Evolutionary conservation across 2,888 invertebrate species (phyloP).

Genomic region (Rhingia rostrata): DNA sequence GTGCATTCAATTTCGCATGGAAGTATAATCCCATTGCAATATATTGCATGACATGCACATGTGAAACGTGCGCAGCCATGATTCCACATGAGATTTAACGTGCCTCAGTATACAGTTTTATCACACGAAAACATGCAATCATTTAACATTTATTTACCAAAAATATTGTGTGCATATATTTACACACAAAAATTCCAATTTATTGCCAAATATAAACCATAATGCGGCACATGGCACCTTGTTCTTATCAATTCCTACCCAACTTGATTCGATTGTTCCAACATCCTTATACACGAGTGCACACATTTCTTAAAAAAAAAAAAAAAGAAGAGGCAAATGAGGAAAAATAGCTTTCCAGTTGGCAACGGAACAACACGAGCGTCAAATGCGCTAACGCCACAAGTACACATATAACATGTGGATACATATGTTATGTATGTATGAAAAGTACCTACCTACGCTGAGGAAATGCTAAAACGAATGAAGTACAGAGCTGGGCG

Average conservation of each 20-base stretch:
- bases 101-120: no score
- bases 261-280: neutral
- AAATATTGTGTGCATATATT: no score
- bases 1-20: no score
- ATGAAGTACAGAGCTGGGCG: no score
- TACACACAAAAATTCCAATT: neutral
- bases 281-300: neutral
- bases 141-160: no score
- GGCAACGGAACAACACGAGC: conserved; percentile 24
- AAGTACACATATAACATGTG: neutral
- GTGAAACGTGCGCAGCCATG: no score
- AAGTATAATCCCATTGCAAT: no score
- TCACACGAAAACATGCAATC: no score
- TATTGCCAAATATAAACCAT: neutral
- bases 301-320: neutral
- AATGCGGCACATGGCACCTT: neutral
- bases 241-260: neutral
- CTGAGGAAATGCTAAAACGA: no score
- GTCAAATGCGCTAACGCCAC: conserved; percentile 3
- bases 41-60: no score
- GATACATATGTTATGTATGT: no score
- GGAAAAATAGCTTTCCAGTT: conserved; percentile 24
- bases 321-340: neutral
- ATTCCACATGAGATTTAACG: no score
- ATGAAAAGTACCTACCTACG: neutral